Conservation (phyloP, 1,140 invertebrate species). For the Schlechtendalia chinensis region DNA sequence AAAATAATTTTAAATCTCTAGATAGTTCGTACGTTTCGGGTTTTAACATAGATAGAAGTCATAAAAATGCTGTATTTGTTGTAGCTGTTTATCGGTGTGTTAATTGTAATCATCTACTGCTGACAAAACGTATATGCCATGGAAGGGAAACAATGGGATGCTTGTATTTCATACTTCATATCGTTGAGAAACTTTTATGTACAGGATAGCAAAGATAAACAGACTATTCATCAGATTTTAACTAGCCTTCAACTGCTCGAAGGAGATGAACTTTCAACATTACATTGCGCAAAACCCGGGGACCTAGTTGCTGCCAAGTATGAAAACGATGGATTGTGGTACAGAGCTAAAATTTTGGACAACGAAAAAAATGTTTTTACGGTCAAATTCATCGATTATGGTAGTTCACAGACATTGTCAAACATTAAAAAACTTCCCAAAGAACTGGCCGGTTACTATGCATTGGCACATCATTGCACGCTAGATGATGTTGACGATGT, state of each 20-base stretch:
- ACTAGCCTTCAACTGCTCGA: background rate
- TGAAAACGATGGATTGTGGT: constrained; percentile 40
- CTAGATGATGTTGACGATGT: constrained; percentile 25
- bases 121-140: background rate
- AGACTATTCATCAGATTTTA: constrained; percentile 1
- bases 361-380: background rate
- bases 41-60: constrained; percentile 2
- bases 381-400: constrained; percentile 37
- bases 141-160: background rate
- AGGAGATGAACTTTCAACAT: background rate
- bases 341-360: constrained; percentile 26
- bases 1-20: too few relatives aligned
- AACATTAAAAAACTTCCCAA: constrained; percentile 20
- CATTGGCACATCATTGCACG: constrained; percentile 9
- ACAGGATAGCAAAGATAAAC: background rate
- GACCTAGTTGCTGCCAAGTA: constrained; percentile 40
- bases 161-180: constrained; percentile 15
- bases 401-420: constrained; percentile 3
- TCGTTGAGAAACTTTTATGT: constrained; percentile 36
- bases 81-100: background rate
- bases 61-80: constrained; percentile 28
- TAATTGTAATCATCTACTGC: background rate
- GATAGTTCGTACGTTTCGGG: constrained; percentile 22
- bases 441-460: background rate
- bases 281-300: background rate